Evolutionary conservation across 2,113 vertebrate genomes (phyloP).

Genomic region (Prinia subflava): DNA sequence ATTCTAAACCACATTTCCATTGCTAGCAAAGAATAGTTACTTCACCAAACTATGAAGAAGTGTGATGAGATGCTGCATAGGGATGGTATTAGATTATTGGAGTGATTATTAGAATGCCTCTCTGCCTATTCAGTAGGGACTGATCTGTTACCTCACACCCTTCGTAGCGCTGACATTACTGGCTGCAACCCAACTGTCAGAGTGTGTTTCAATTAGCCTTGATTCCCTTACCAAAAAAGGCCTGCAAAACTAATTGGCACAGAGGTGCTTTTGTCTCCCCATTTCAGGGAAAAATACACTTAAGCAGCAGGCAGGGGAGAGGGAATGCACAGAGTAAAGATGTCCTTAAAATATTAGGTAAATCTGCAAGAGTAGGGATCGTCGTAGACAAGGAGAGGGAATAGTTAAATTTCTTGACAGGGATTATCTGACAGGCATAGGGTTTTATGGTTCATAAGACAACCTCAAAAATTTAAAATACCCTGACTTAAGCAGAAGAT

Average conservation of each 20-base stretch:
- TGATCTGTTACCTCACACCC: conserved; percentile 9
- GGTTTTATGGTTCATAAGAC: not conserved
- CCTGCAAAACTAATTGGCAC: conserved; percentile 54
- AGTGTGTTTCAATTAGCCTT: conserved; percentile 47
- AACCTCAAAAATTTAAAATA: not conserved
- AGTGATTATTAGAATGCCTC: not conserved
- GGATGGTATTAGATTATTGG: not conserved
- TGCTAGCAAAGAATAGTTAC: not conserved
- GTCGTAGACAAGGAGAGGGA: not conserved
- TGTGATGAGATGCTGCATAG: not conserved
- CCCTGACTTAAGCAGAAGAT: not conserved
- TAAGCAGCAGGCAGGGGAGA: not conserved
- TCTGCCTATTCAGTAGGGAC: not conserved
- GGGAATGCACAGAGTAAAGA: not conserved
- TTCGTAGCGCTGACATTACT: not conserved
- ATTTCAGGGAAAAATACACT: conserved; percentile 22
- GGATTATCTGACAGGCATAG: not conserved
- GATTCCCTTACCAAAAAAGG: conserved; percentile 36
- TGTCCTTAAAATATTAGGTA: not conserved
- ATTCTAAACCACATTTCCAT: not conserved
- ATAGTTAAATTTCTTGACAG: not conserved
- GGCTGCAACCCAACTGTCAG: not conserved
- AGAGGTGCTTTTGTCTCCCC: conserved; percentile 34
- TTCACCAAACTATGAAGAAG: not conserved
- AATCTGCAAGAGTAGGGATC: not conserved